A percentile compares a stretch with the other conserved stretches of the same genome.
Evolutionary conservation across 92 coral and sea anemone genomes (phyloP).

Genomic region (Porites rus): DNA sequence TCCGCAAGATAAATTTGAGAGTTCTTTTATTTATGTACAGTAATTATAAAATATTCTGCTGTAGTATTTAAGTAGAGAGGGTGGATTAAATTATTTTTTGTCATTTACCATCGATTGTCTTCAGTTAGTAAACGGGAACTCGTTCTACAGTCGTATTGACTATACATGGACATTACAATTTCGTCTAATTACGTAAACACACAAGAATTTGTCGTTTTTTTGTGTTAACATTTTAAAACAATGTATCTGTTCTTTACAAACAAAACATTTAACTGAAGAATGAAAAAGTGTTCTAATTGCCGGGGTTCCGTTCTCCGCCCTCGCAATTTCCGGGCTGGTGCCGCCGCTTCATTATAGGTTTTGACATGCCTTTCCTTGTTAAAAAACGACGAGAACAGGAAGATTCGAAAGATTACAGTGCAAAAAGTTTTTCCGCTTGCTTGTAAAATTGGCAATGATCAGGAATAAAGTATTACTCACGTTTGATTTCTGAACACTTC

Average conservation of each 20-base stretch:
- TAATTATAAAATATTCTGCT: background rate
- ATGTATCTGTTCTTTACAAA: background rate
- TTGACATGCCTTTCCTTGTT: too few relatives aligned
- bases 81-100: slow-evolving; percentile 35
- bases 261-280: background rate
- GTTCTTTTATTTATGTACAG: slow-evolving; percentile 24
- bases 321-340: background rate
- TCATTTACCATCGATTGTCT: too few relatives aligned
- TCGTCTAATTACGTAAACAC: background rate
- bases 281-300: background rate
- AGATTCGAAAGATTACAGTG: background rate
- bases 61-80: slow-evolving; percentile 10
- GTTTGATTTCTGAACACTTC: too few relatives aligned
- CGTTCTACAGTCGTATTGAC: too few relatives aligned
- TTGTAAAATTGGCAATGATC: background rate
- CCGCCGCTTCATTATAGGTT: background rate
- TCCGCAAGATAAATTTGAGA: background rate
- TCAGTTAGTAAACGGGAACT: too few relatives aligned
- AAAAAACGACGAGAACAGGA: too few relatives aligned
- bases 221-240: background rate
- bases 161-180: too few relatives aligned
- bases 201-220: background rate
- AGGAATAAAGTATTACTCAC: background rate
- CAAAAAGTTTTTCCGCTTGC: background rate
- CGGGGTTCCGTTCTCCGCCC: background rate